phyloP scores from a whole-genome alignment of 2,797 vertebrate genomes.

The Rhinatrema bivittatum region DNA sequence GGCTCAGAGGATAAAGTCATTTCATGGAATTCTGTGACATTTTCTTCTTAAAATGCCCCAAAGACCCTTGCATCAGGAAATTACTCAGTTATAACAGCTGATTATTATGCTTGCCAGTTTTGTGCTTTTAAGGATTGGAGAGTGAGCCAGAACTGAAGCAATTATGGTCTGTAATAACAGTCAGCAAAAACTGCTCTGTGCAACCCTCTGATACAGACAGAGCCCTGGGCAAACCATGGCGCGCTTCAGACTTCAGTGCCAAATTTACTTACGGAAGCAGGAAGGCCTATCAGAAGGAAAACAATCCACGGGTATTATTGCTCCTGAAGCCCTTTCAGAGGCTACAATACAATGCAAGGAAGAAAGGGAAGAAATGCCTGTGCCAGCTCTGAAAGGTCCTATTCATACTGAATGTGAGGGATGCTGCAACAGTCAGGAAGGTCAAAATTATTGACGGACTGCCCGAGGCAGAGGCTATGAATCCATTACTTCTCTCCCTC shows the following conservation, averaged over 20 bases:
- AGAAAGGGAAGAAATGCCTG: neutral
- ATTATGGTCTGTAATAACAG: constrained; percentile 21
- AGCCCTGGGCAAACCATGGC: constrained; percentile 8
- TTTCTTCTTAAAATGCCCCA: constrained; percentile 13
- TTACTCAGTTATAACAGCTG: constrained; percentile 6
- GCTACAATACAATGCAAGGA: neutral
- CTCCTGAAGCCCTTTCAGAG: constrained; percentile 1
- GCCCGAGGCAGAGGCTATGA: too few species aligned
- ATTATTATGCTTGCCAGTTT: constrained; percentile 8
- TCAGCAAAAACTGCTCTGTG: neutral
- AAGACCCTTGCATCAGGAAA: constrained; percentile 5
- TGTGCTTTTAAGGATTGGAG: constrained; percentile 19
- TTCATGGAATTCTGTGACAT: constrained; percentile 3
- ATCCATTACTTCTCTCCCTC: too few species aligned
- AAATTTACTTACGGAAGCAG: constrained; percentile 6
- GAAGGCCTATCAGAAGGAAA: neutral
- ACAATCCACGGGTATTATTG: neutral
- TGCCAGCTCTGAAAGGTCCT: neutral
- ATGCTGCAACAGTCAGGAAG: too few species aligned
- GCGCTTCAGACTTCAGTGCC: neutral
- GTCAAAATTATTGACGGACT: too few species aligned
- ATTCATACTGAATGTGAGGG: neutral
- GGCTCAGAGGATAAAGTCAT: constrained; percentile 5
- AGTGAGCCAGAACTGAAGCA: constrained; percentile 6
- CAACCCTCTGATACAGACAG: neutral